Evolutionary conservation across 2,797 vertebrate species (phyloP), one percentile per base, ranked within the genome.

Genomic region (Fringilla coelebs): DNA sequence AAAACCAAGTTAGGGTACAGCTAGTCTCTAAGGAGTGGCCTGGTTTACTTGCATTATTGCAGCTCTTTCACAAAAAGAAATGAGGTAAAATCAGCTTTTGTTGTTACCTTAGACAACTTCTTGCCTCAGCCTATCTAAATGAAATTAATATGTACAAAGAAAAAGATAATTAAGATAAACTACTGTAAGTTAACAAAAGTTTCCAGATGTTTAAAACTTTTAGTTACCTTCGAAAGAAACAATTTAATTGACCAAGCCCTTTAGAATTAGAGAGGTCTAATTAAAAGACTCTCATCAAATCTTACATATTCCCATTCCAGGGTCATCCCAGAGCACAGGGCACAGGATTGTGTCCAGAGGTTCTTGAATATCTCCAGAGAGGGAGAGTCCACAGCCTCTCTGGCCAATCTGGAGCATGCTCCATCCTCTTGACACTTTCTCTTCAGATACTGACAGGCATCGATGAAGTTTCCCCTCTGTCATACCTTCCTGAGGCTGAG

Each of bases 101-200:
- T 84, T 93, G 57, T 78, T 87, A 32, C 36, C 22, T 62, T 78
- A 63, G 10, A 52, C 29, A 90, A 51, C 8, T 34, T 88, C 49
- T 55, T 26, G 29, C 45, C n/a, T 26, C 25, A 80, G 46, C 25
- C 12, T 79, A 68, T 71, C 95, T 89, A 87, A 94, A 60, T 80
- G 88, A 46, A 91, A 96, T 91, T 60, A 88, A 61, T 63, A 81
- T 43, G 29, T 40, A 84, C 26, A 85, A 92, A 93, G 29, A 88
- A 57, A 57, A 34, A 62, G 72, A 68, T 73, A 77, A 74, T 25
- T 63, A 90, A 88, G 72, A 79, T 82, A 84, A 81, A 85, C 67
- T 16, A 74, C 16, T 36, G 31, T 91, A 65, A 76, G 20, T 49
- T 88, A 88, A 89, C 21, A 91, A 5, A 45, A 80, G 7, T 41